These are phyloP conservation scores for Centrocercus urophasianus DNA, from an alignment of 2,113 vertebrate species.

Conservation along the genomic window DNA sequence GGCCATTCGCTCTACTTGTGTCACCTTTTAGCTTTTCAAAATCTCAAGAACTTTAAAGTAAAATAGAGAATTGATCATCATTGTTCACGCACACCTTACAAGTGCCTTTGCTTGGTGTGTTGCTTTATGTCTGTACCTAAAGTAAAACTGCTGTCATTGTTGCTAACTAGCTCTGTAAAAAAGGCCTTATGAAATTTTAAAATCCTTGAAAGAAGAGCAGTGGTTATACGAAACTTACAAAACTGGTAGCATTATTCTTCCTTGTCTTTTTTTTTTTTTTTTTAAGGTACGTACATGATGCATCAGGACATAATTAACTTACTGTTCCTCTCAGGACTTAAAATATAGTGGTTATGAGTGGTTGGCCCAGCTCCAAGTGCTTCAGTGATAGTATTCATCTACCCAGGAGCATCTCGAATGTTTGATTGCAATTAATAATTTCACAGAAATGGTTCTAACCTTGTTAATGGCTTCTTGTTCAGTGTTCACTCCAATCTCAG, in stretches of 20 bases:
- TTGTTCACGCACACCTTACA: not conserved
- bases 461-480: not conserved
- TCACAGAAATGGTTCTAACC: not conserved
- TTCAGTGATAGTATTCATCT: not conserved
- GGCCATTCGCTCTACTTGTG: not conserved
- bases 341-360: not conserved
- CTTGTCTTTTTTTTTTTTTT: not conserved
- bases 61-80: not conserved
- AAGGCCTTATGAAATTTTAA: conserved; percentile 2
- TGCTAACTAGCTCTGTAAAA: not conserved
- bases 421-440: conserved; percentile 17
- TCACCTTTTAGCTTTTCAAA: not conserved
- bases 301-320: not conserved
- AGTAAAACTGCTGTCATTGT: not conserved
- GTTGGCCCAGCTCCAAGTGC: not conserved
- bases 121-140: not conserved
- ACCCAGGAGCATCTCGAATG: not conserved
- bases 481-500: not conserved
- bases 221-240: not conserved
- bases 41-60: not conserved
- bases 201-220: not conserved
- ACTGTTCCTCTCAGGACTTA: not conserved
- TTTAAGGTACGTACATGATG: not conserved
- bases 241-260: not conserved
- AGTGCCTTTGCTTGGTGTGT: not conserved